Evolutionary conservation across 2,888 invertebrate species (phyloP), one percentile per base, ranked within the genome.

Genomic region (Odontocerum albicorne): DNA sequence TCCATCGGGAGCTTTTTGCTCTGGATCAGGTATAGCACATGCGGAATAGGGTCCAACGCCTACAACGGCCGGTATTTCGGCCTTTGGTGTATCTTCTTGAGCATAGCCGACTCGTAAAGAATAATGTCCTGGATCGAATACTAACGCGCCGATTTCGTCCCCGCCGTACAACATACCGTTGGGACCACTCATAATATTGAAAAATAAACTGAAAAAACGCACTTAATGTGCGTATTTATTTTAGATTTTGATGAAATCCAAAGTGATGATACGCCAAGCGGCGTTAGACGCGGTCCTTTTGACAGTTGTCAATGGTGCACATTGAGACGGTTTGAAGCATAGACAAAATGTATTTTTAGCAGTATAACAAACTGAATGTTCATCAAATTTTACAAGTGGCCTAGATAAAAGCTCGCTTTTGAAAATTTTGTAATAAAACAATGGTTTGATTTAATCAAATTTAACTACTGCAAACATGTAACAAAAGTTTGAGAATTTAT

Each of bases 61-160:
- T 21, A 96, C 89, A 35, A 91, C 88, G 0, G 95, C 89, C 0
- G 97, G 96, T 54, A 97, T 95, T 80, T 98, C 97, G 1, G 95
- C 94, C 77, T 98, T 99, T 2, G 99, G 99, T n/a, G 94, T 92
- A 70, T 99, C 99, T 71, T 99, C 99, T 66, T 96, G 96, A 6
- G 96, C 96, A 78, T 93, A 96, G 49, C 96, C 96, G 43, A 92
- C 92, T 53, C 96, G 80, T 49, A 96, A 74, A 0, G 91, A 88
- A 73, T 91, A 90, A 64, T 93, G 92, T 0, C 95, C 99, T 6
- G 96, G 88, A 72, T 99, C 99, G 68, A 99, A 96, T 22, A 99
- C 99, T 62, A 99, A 71, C 0, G 98, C 98, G 7, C 98, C 98
- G 62, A 99, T 98, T 73, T 99, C 99, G 77, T 99, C 99, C 21